Conservation (phyloP, 2,888 invertebrate species). For the Athripsodes cinereus region DNA sequence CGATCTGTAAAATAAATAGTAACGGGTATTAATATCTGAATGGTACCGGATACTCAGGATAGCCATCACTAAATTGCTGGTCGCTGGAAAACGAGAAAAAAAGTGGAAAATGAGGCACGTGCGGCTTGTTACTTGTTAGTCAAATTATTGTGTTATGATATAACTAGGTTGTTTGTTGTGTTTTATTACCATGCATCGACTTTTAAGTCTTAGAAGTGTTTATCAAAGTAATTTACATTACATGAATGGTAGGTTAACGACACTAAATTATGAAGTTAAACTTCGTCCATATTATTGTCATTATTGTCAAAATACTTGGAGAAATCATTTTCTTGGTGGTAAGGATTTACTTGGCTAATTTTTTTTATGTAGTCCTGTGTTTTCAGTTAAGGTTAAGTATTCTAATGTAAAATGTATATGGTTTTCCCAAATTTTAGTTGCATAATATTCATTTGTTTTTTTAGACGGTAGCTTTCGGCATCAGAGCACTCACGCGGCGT, state of each 20-base stretch:
- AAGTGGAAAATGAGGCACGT: too few relatives aligned
- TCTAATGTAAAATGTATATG: not conserved
- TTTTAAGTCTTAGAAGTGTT: slow-evolving; percentile 41
- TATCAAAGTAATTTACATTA: slow-evolving; percentile 41
- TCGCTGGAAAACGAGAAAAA: too few relatives aligned
- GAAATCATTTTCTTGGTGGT: slow-evolving; percentile 1
- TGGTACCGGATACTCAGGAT: too few relatives aligned
- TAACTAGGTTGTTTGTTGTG: not conserved
- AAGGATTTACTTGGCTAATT: too few relatives aligned
- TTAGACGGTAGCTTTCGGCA: slow-evolving; percentile 3
- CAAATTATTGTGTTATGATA: slow-evolving; percentile 3
- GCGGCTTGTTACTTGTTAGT: not conserved
- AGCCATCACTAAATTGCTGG: too few relatives aligned
- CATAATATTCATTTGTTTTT: slow-evolving; percentile 15
- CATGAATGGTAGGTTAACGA: slow-evolving; percentile 1
- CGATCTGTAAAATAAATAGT: too few relatives aligned
- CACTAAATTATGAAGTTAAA: not conserved
- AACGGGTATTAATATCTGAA: too few relatives aligned
- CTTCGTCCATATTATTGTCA: slow-evolving; percentile 7
- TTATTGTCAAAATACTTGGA: slow-evolving; percentile 15
- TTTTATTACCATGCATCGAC: slow-evolving; percentile 41
- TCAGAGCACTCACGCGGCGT: slow-evolving; percentile 14
- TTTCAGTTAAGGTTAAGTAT: too few relatives aligned
- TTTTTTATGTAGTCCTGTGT: too few relatives aligned
- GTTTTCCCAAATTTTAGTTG: too few relatives aligned